Base-by-base conservation (phyloP, 2,888 invertebrate species). In the Allygus modestus region DNA sequence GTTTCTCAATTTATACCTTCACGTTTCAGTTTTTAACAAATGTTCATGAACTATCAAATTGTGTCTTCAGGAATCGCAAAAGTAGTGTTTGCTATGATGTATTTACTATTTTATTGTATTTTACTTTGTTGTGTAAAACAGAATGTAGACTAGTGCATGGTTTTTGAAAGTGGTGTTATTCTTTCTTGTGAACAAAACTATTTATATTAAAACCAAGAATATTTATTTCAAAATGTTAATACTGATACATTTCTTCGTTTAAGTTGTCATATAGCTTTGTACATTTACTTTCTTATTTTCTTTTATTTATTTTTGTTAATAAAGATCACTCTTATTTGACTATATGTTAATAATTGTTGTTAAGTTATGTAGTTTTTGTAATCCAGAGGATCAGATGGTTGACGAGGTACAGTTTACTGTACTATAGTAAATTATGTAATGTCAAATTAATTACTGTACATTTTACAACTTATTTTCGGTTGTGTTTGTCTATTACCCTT, bases 271-370 rank as follows among this genome's bases (percentile, higher is more conserved):
- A 7, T 23, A 23, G 4, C 5, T 54, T n/a, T 54, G 54, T 54
- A 23, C 20, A 54, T 54, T 54, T 54, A 17, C 12, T 51, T 51
- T 51, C 15, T 17, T 51, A 54, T 54, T 54, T 12, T 4, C 20
- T 46, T 54, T 54, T 54, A 54, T 54, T 54, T 54, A 54, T 54
- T 54, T 23, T 54, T 54, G 54, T 54, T 20, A 23, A 54, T 51
- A 4, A 23, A 23, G 4, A 1, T 54, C 5, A 54, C 20, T 5
- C 20, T 54, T 5, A 54, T 54, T 54, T 54, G 20, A 54, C 1
- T 23, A 23, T 54, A 54, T 54, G 20, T 54, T 4, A 1, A 17
- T 46, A 2, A 2, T 46, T 46, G 46, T 46, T 46, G n/a, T 46
- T 12, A 17, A 17, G 17, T 46, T 46, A 2, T 46, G 46, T 46